A percentile compares a stretch with the other conserved stretches of the same genome.
These are phyloP conservation scores for Eupithecia tripunctaria DNA, from an alignment of 2,888 invertebrate species.

Conservation along the genomic window DNA sequence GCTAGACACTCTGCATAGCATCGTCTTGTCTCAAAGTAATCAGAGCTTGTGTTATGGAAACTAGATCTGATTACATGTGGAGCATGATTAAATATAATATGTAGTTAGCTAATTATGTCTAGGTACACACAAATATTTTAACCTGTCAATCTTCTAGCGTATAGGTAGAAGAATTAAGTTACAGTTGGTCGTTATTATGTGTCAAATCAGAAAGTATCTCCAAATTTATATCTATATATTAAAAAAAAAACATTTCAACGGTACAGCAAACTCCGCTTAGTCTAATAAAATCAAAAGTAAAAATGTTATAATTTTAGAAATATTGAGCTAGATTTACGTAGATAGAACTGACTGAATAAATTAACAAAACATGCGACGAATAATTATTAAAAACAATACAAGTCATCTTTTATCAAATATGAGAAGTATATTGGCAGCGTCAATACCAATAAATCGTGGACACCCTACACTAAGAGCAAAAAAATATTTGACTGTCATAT, in stretches of 20 bases:
- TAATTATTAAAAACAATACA: not conserved
- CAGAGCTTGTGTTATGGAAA: not conserved
- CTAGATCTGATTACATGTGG: not conserved
- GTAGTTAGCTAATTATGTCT: not conserved
- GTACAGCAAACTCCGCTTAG: not conserved
- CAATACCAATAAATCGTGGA: conserved; percentile 36
- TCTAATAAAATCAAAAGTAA: not conserved
- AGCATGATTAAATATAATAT: not conserved
- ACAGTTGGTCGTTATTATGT: no score
- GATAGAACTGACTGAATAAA: not conserved
- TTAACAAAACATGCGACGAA: not conserved
- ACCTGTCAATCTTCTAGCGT: no score
- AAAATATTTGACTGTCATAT: conserved; percentile 69
- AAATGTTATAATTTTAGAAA: not conserved
- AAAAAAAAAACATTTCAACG: no score
- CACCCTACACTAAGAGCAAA: conserved; percentile 52
- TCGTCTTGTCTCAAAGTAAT: not conserved
- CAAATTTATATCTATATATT: no score
- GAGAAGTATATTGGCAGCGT: conserved; percentile 1
- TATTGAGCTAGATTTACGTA: not conserved
- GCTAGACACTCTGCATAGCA: not conserved
- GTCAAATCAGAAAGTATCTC: no score
- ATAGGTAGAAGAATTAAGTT: no score
- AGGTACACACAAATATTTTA: no score
- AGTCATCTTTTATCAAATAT: not conserved